phyloP scores from a whole-genome alignment of 2,888 invertebrate genomes.

The Acrocera orbiculus region DNA sequence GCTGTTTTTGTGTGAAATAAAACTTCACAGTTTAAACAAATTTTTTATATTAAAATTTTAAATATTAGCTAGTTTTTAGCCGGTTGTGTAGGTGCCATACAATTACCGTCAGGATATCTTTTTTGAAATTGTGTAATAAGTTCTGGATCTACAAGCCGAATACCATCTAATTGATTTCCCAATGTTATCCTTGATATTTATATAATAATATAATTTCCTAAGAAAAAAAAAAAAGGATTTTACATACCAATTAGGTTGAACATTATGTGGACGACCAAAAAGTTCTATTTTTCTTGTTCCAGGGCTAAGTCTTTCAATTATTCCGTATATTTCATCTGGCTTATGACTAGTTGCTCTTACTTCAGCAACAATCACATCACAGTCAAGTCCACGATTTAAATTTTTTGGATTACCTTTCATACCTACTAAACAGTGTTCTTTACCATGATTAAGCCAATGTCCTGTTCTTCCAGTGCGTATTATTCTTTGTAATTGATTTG shows the following conservation, averaged over 20 bases:
- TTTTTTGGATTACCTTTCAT: conserved; percentile 89
- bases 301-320: conserved; percentile 89
- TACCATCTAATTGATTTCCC: conserved; percentile 93
- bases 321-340: conserved; percentile 96
- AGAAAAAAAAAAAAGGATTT: not conserved
- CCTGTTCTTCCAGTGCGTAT: conserved; percentile 94
- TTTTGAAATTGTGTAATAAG: conserved; percentile 77
- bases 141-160: conserved; percentile 79
- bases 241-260: conserved; percentile 86
- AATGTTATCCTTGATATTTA: conserved; percentile 52
- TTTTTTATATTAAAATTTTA: too few species aligned
- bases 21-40: too few species aligned
- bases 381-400: conserved; percentile 84
- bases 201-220: not conserved
- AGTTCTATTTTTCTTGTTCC: conserved; percentile 94
- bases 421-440: conserved; percentile 91
- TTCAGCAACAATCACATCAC: conserved; percentile 96
- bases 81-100: conserved; percentile 26
- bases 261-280: conserved; percentile 92
- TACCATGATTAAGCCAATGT: conserved; percentile 97
- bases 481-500: conserved; percentile 91
- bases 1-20: too few species aligned
- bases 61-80: conserved; percentile 11
- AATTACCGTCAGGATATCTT: conserved; percentile 76
- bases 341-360: conserved; percentile 96